phyloP scores from a whole-genome alignment of 2,113 vertebrate species.

The Pyrgilauda ruficollis region DNA sequence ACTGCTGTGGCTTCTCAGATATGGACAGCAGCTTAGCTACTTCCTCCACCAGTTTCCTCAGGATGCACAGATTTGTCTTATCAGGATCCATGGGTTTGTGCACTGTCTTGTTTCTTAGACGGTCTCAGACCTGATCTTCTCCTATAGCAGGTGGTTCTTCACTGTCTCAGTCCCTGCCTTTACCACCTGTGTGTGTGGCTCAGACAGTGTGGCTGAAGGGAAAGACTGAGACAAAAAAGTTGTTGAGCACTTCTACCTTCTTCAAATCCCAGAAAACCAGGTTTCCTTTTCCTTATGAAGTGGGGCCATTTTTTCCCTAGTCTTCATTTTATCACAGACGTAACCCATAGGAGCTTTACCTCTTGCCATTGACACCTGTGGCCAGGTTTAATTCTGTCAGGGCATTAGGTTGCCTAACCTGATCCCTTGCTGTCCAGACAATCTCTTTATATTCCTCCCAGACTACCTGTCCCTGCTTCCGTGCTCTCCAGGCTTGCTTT shows the following conservation, averaged over 20 bases:
- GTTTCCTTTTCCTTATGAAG: neutral
- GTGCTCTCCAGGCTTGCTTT: neutral
- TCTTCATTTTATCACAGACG: neutral
- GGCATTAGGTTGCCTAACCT: neutral
- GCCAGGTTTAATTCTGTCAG: neutral
- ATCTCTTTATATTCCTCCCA: neutral
- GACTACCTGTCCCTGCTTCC: neutral
- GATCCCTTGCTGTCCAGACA: neutral
- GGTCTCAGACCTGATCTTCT: neutral
- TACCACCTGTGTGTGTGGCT: neutral
- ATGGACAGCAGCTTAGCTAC: neutral
- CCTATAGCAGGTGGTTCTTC: neutral
- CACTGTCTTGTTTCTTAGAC: neutral
- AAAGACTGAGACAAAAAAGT: neutral
- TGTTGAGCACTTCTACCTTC: neutral
- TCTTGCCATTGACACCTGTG: neutral
- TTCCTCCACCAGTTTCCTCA: neutral
- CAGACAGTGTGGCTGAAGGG: neutral
- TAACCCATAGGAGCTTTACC: neutral
- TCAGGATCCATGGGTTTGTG: neutral
- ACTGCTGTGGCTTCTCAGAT: accelerated
- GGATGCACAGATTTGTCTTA: neutral
- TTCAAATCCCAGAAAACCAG: neutral
- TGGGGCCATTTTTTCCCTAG: neutral
- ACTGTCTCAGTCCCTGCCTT: neutral